Percentiles rank a stretch among this genome's conserved stretches.
These are phyloP conservation scores for Laspeyria flexula DNA, from an alignment of 2,888 invertebrate species.

Conservation along the genomic window DNA sequence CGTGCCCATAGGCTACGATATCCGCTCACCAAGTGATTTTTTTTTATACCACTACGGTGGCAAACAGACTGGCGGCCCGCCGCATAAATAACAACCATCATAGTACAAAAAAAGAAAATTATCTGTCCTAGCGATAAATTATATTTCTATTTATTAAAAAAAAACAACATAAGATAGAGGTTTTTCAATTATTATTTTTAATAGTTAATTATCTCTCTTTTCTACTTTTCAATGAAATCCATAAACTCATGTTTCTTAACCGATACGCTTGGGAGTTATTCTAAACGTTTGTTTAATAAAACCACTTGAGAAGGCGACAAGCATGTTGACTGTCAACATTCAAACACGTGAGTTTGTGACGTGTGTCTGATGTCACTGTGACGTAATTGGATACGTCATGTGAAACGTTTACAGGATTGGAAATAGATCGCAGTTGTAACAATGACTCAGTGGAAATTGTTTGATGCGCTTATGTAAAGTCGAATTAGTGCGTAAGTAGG, in stretches of 20 bases:
- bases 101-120: no score
- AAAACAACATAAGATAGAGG: no score
- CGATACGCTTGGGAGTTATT: neutral
- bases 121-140: no score
- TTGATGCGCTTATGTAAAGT: neutral
- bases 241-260: no score
- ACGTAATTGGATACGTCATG: conserved; percentile 16
- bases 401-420: neutral
- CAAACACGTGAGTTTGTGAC: conserved; percentile 26
- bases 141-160: no score
- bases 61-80: no score
- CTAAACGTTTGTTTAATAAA: conserved; percentile 30
- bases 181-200: no score
- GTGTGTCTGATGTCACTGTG: conserved; percentile 18
- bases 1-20: no score
- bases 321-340: neutral
- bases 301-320: neutral
- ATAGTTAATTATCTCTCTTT: no score
- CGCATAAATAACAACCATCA: no score
- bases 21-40: neutral
- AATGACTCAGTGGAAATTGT: neutral
- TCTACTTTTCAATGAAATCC: no score
- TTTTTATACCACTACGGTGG: no score
- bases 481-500: neutral
- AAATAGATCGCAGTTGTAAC: neutral